Percentiles rank a stretch among this genome's conserved stretches.
phyloP scores from a whole-genome alignment of 2,888 invertebrate species.

The Oscheius sp. region DNA sequence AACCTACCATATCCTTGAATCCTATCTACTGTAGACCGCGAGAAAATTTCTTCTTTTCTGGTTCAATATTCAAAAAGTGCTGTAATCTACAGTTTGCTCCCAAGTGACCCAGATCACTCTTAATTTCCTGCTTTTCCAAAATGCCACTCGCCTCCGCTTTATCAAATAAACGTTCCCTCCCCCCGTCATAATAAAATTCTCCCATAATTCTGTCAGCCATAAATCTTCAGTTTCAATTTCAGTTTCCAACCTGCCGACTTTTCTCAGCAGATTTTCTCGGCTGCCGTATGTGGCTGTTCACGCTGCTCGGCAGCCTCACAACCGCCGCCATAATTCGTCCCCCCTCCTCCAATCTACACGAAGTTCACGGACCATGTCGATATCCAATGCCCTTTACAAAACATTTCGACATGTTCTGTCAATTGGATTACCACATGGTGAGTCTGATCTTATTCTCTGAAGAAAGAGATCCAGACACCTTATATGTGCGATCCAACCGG shows the following conservation, averaged over 20 bases:
- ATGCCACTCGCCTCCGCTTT: not conserved
- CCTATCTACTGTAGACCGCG: too few relatives aligned
- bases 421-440: constrained; percentile 52
- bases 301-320: not conserved
- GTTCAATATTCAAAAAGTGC: too few relatives aligned
- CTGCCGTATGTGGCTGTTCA: constrained; percentile 9
- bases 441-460: not conserved
- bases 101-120: too few relatives aligned
- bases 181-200: not conserved
- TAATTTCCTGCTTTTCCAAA: too few relatives aligned
- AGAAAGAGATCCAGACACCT: constrained; percentile 34
- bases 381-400: constrained; percentile 45
- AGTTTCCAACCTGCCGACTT: not conserved
- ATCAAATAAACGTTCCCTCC: not conserved
- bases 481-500: constrained; percentile 57
- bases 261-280: too few relatives aligned
- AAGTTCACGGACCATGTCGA: constrained; percentile 38
- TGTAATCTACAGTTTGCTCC: too few relatives aligned
- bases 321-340: constrained; percentile 5
- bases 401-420: constrained; percentile 52
- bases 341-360: constrained; percentile 2
- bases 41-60: too few relatives aligned
- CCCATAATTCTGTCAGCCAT: not conserved
- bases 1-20: too few relatives aligned
- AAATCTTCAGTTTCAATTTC: not conserved